Base-by-base conservation (phyloP, 2,888 invertebrate species). In the Volucella bombylans region DNA sequence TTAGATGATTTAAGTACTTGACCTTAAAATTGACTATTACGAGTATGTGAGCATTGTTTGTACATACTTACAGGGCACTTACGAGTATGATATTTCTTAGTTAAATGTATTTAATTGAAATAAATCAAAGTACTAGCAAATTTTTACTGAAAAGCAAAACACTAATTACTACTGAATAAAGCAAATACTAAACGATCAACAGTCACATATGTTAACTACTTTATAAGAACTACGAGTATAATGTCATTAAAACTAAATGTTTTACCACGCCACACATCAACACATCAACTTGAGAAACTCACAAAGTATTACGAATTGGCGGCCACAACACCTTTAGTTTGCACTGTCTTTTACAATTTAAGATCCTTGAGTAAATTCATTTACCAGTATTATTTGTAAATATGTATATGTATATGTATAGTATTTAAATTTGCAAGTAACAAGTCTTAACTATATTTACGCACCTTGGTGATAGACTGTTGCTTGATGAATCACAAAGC, bases 401-500 rank as follows among this genome's bases (percentile, higher is more conserved):
- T 45, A 41, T 61, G 6, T 31, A 43, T 43, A n/a, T 23, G 23
- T 6, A 15, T 52, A 31, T 65, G 31, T 31, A 23, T 4, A 4
- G 1, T n/a, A 23, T 23, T 23, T 23, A 23, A 23, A 3, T 23
- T 23, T 23, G 23, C 15, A 12, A 61, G 38, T 49, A 45, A 61
- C 14, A 12, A 18, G 1, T 31, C n/a, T 31, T 52, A 41, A 49
- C 57, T 23, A 38, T 38, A 14, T 39, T 4, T 11, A 64, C 80
- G 83, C 80, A 89, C 89, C 89, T 88, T 86, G 88, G 88, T 52
- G 89, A 89, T 57, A 87, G 69, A 86, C 87, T 88, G 80, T 87
- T 88, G 76, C 86, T 87, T 43, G 93, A 88, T 3, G 94, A 93
- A 89, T 94, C 94, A 88, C 94, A 95, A 68, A 95, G 90, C 88